These are phyloP conservation scores for Sialia sialis DNA, from an alignment of 2,113 vertebrate genomes.

Conservation along the genomic window DNA sequence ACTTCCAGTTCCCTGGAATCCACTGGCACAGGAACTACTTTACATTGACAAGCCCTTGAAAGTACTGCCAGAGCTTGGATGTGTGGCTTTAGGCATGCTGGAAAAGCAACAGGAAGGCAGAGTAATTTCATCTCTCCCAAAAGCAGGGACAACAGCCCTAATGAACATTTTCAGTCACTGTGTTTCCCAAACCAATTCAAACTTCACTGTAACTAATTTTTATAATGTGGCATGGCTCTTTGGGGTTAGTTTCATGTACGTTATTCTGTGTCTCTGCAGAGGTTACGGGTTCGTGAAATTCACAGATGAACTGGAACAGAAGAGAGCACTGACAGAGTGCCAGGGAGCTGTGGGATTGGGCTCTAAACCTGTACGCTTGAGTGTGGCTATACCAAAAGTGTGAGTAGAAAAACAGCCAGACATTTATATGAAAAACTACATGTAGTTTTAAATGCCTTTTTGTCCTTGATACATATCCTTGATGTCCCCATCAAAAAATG, in stretches of 20 bases:
- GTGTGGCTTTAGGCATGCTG: background rate
- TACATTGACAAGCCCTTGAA: background rate
- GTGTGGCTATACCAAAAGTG: conserved; percentile 89
- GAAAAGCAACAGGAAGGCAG: background rate
- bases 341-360: conserved; percentile 88
- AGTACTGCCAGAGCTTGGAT: background rate
- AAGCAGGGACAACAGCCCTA: background rate
- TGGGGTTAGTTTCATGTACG: background rate
- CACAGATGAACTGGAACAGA: conserved; percentile 89
- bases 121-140: background rate
- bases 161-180: background rate
- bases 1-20: background rate
- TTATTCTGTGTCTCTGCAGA: conserved; percentile 60
- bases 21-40: background rate
- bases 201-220: background rate
- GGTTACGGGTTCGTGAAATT: conserved; percentile 97
- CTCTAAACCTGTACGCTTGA: conserved; percentile 85
- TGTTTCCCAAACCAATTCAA: background rate
- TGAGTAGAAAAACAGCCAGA: conserved; percentile 68
- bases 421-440: background rate
- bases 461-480: background rate
- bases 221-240: fast-evolving
- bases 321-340: conserved; percentile 84
- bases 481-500: background rate
- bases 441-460: background rate